phyloP scores from a whole-genome alignment of 2,113 vertebrate species.

The Pollachius pollachius region DNA sequence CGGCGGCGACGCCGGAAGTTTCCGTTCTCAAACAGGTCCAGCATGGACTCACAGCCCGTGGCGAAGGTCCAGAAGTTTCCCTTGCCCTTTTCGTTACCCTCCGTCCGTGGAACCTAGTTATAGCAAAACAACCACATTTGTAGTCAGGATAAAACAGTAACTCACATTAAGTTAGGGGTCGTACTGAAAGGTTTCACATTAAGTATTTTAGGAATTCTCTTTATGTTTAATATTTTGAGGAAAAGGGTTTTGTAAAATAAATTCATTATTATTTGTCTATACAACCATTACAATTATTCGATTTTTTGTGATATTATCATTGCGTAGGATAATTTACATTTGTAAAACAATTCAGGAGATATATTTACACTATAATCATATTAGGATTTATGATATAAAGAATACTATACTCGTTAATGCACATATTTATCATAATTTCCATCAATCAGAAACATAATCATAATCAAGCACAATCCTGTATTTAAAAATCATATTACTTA shows the following conservation, averaged over 20 bases:
- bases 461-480: too few species aligned
- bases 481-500: too few species aligned
- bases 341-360: neutral
- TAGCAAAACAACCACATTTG: neutral
- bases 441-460: too few species aligned
- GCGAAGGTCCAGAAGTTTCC: slow-evolving; percentile 98
- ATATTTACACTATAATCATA: neutral
- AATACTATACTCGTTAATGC: neutral
- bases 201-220: neutral
- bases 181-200: neutral
- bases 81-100: slow-evolving; percentile 94
- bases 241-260: too few species aligned
- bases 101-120: slow-evolving; percentile 88
- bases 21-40: slow-evolving; percentile 96
- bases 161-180: neutral
- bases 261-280: neutral
- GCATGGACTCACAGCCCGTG: slow-evolving; percentile 91
- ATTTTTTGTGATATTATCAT: neutral
- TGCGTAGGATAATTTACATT: neutral
- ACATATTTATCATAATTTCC: too few species aligned
- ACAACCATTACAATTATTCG: neutral
- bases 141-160: neutral
- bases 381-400: neutral
- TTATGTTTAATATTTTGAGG: too few species aligned
- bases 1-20: slow-evolving; percentile 89